These are phyloP conservation scores for Drosophila auraria DNA, from an alignment of 1,140 invertebrate species.

Conservation along the genomic window DNA sequence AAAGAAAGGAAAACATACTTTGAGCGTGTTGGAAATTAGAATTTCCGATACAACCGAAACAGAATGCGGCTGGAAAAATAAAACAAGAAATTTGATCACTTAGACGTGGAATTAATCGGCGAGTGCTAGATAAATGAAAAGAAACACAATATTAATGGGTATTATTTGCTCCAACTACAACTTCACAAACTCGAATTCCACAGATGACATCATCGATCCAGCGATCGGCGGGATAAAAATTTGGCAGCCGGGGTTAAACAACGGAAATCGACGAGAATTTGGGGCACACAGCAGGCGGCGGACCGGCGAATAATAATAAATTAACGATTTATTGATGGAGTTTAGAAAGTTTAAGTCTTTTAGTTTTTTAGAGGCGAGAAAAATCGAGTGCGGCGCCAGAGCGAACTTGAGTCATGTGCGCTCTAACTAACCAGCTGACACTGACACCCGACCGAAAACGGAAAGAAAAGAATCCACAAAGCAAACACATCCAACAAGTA, in stretches of 20 bases:
- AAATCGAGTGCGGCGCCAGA: constrained; percentile 29
- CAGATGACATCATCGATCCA: constrained; percentile 39
- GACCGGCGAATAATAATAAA: constrained; percentile 31
- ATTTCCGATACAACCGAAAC: constrained; percentile 79
- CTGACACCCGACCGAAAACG: constrained; percentile 39
- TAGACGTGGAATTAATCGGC: constrained; percentile 35
- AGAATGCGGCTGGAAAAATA: constrained; percentile 76
- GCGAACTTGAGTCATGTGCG: constrained; percentile 59
- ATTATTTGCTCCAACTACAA: constrained; percentile 26
- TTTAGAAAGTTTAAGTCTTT: constrained; percentile 47
- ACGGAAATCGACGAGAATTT: constrained; percentile 47
- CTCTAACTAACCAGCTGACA: constrained; percentile 72
- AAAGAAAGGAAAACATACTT: constrained; percentile 70
- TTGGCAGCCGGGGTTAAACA: constrained; percentile 42
- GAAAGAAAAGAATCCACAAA: constrained; percentile 3
- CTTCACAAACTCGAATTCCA: constrained; percentile 5
- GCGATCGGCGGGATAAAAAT: constrained; percentile 14
- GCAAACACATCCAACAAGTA: constrained; percentile 31
- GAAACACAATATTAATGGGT: constrained; percentile 36
- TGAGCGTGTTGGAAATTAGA: constrained; percentile 77
- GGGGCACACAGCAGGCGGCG: constrained; percentile 40
- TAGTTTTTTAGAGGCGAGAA: constrained; percentile 15
- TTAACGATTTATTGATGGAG: constrained; percentile 41
- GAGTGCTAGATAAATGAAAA: constrained; percentile 38
- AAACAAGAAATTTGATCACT: constrained; percentile 44